Evolutionary conservation across 1,140 invertebrate species (phyloP).

Genomic region (Sminthurinus signatus): DNA sequence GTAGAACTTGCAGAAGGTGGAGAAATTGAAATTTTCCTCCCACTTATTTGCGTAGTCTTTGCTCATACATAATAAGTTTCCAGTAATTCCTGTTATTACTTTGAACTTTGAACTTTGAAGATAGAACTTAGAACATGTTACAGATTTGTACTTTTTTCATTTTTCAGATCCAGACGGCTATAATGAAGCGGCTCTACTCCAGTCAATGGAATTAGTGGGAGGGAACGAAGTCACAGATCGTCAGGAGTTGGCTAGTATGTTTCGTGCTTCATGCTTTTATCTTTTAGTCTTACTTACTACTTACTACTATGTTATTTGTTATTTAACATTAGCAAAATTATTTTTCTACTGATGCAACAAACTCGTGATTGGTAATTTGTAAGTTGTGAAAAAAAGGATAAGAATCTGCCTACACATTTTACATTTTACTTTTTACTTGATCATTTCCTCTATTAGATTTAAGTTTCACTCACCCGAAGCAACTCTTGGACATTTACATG

Average conservation of each 20-base stretch:
- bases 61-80: too few relatives aligned
- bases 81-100: too few relatives aligned
- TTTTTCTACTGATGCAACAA: neutral
- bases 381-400: neutral
- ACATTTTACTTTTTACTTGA: too few relatives aligned
- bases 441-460: conserved; percentile 2
- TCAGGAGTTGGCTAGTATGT: conserved; percentile 30
- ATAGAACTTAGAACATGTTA: too few relatives aligned
- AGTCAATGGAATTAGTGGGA: conserved; percentile 29
- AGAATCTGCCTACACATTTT: neutral
- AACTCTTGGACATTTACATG: conserved; percentile 34
- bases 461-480: conserved; percentile 34
- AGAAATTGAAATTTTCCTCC: too few relatives aligned
- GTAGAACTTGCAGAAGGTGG: too few relatives aligned
- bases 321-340: neutral
- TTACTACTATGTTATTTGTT: too few relatives aligned
- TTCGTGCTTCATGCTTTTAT: too few relatives aligned
- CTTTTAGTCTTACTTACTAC: neutral
- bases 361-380: neutral
- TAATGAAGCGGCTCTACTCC: conserved; percentile 23
- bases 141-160: too few relatives aligned
- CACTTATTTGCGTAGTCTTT: too few relatives aligned
- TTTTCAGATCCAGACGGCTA: conserved; percentile 25
- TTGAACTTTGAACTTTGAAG: too few relatives aligned
- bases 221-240: conserved; percentile 25